Percentiles rank a stretch among this genome's conserved stretches.
Conservation (phyloP, 2,797 vertebrate genomes). For the Etheostoma perlongum region DNA sequence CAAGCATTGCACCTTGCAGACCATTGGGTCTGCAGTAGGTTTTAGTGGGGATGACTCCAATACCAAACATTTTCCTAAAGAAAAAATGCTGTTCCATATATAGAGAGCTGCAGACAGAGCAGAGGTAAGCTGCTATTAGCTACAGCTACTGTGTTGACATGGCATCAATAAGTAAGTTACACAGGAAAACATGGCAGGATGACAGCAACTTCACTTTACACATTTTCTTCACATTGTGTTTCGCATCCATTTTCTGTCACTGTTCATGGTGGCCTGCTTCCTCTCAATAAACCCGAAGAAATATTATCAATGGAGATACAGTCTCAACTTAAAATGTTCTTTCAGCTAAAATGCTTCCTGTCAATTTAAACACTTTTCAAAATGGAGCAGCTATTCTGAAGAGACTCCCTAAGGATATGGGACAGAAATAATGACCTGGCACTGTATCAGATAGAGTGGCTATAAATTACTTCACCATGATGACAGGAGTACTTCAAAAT, state of each 20-base stretch:
- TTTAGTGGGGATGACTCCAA: no score
- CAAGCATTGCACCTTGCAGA: no score
- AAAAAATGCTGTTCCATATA: no score
- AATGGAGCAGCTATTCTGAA: slow-evolving; percentile 58
- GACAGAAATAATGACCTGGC: slow-evolving; percentile 48
- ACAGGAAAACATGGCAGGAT: no score
- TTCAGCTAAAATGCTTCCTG: slow-evolving; percentile 18
- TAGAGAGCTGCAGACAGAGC: no score
- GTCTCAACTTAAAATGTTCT: background rate
- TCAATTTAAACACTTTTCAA: slow-evolving; percentile 54
- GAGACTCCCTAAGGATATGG: slow-evolving; percentile 31
- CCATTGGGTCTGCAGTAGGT: no score
- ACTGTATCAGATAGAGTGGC: slow-evolving; percentile 4
- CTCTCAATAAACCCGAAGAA: slow-evolving; percentile 1
- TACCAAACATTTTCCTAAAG: no score
- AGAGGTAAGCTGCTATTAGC: no score
- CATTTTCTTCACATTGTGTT: background rate
- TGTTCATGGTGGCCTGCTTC: background rate
- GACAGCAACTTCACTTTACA: no score
- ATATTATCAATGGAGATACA: background rate
- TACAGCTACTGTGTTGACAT: no score
- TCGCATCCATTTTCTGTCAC: background rate
- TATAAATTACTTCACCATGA: slow-evolving; percentile 24
- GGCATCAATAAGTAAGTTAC: no score
- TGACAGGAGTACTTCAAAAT: slow-evolving; percentile 8